These are phyloP conservation scores for Cottoperca gobio DNA, from an alignment of 2,797 vertebrate genomes.

Conservation along the genomic window DNA sequence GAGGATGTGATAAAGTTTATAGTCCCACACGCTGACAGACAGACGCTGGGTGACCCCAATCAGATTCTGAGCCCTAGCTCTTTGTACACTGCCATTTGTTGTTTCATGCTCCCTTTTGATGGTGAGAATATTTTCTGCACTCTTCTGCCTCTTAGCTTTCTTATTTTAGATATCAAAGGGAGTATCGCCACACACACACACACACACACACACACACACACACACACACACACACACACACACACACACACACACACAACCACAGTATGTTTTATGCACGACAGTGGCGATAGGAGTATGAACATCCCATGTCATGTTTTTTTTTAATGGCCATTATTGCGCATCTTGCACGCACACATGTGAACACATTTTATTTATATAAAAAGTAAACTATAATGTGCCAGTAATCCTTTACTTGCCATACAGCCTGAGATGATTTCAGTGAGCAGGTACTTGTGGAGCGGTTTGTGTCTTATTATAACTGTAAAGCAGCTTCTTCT, in stretches of 20 bases:
- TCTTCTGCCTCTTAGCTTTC: slow-evolving; percentile 61
- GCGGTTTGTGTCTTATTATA: not conserved
- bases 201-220: no score
- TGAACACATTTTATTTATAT: not conserved
- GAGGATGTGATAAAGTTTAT: slow-evolving; percentile 66
- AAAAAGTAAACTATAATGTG: not conserved
- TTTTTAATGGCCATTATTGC: not conserved
- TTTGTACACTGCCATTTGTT: slow-evolving; percentile 57
- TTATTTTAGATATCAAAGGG: slow-evolving; percentile 70
- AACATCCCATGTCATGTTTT: no score
- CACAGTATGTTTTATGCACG: slow-evolving; percentile 8
- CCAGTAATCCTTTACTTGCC: not conserved
- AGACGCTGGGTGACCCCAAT: slow-evolving; percentile 61
- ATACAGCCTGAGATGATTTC: slow-evolving; percentile 5
- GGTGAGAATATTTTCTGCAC: slow-evolving; percentile 59
- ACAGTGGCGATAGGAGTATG: no score
- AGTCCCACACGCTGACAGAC: slow-evolving; percentile 38
- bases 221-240: no score
- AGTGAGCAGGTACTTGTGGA: not conserved
- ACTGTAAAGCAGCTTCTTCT: not conserved
- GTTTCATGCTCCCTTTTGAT: slow-evolving; percentile 56
- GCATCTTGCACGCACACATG: not conserved
- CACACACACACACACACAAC: not conserved
- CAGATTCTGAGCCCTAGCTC: slow-evolving; percentile 39
- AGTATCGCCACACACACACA: slow-evolving; percentile 12